Percentiles rank a stretch among this genome's conserved stretches.
Conservation (phyloP, 2,888 invertebrate species). For the Leucozona laternaria region DNA sequence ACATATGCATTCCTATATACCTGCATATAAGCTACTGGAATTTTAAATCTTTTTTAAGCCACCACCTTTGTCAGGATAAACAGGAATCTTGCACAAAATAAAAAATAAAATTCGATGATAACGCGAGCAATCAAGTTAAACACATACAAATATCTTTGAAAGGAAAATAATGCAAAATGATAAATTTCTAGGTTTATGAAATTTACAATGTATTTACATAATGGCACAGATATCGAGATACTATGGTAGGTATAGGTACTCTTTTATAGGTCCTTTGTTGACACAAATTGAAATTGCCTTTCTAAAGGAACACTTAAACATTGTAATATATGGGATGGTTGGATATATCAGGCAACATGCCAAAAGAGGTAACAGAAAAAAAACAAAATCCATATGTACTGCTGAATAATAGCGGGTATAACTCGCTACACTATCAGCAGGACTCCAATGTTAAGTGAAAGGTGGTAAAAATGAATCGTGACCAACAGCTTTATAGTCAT, state of each 20-base stretch:
- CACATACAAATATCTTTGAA: constrained; percentile 5
- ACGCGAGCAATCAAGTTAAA: constrained; percentile 27
- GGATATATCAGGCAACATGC: background rate
- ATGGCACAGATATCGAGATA: constrained; percentile 27
- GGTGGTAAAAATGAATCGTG: constrained; percentile 46
- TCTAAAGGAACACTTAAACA: background rate
- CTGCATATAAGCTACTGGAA: constrained; percentile 53
- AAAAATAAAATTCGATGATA: constrained; percentile 25
- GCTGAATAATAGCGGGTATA: background rate
- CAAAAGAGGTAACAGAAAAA: constrained; percentile 1
- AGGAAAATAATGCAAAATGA: constrained; percentile 44
- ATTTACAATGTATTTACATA: constrained; percentile 55
- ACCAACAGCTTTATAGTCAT: constrained; percentile 60
- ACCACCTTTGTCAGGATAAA: constrained; percentile 50
- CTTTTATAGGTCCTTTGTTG: constrained; percentile 14
- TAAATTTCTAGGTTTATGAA: constrained; percentile 38
- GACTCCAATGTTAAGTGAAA: constrained; percentile 20
- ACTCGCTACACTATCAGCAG: constrained; percentile 35
- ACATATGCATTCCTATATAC: background rate
- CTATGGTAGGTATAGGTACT: too few relatives aligned
- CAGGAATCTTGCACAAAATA: constrained; percentile 9
- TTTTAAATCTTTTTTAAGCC: constrained; percentile 10
- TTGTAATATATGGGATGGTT: background rate
- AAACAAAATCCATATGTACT: background rate
- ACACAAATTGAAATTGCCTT: constrained; percentile 40